Evolutionary conservation across 2,797 vertebrate genomes (phyloP).

Genomic region (Hoplostethus mediterraneus): DNA sequence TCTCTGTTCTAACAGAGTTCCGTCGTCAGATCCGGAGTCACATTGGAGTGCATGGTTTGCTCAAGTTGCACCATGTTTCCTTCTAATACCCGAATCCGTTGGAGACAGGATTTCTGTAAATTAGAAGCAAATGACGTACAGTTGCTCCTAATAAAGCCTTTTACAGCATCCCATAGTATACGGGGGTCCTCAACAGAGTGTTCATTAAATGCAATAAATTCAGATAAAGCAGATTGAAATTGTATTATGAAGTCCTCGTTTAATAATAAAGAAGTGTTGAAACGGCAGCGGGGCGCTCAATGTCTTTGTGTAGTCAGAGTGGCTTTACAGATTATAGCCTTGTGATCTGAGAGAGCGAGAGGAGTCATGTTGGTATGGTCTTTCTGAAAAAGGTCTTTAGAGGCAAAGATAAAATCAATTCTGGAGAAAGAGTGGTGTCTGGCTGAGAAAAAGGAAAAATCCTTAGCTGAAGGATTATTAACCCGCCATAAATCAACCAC

Average conservation of each 20-base stretch:
- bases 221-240: background rate
- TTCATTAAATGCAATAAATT: slow-evolving; percentile 1
- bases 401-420: slow-evolving; percentile 2
- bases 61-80: background rate
- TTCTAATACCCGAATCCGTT: background rate
- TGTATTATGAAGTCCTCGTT: background rate
- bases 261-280: background rate
- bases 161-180: background rate
- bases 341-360: background rate
- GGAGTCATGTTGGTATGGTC: background rate
- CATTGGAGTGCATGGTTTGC: background rate
- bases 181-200: background rate
- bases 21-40: background rate
- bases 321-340: background rate
- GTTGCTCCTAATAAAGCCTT: background rate
- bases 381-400: background rate
- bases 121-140: background rate
- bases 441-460: background rate
- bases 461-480: background rate
- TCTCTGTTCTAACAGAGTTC: background rate
- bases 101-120: background rate
- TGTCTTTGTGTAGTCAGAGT: background rate
- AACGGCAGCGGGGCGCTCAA: background rate
- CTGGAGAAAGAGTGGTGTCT: background rate
- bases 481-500: background rate